phyloP scores from a whole-genome alignment of 2,113 vertebrate species.

The Xiphophorus maculatus region DNA sequence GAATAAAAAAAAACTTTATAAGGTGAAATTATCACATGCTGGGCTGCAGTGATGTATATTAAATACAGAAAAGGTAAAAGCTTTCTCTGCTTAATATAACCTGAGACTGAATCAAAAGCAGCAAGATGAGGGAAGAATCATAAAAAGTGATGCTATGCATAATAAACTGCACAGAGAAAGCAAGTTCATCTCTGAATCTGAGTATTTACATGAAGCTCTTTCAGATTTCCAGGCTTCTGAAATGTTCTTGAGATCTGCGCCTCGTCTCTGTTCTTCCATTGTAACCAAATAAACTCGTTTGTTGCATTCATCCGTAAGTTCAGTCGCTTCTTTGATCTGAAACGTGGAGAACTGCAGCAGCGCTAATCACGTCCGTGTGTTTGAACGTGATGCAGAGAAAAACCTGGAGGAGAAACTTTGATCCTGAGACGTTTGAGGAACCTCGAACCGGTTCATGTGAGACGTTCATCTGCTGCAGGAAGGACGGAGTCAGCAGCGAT shows the following conservation, averaged over 20 bases:
- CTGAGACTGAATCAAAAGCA: not conserved
- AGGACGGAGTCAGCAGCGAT: not conserved
- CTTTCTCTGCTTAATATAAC: not conserved
- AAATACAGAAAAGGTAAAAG: not conserved
- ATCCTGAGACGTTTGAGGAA: not conserved
- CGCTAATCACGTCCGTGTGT: not conserved
- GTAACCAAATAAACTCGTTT: conserved; percentile 69
- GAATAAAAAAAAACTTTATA: not conserved
- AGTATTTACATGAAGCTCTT: not conserved
- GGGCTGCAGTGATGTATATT: not conserved
- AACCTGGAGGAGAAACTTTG: not conserved
- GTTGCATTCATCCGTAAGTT: conserved; percentile 55
- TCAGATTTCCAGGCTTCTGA: not conserved
- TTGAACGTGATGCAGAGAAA: not conserved
- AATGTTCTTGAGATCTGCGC: not conserved
- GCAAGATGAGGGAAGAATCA: not conserved
- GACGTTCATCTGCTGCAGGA: not conserved
- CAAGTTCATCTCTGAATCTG: not conserved
- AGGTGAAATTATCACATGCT: not conserved
- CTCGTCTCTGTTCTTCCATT: conserved; percentile 21
- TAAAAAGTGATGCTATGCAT: not conserved
- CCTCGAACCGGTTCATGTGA: not conserved
- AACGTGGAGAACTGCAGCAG: not conserved
- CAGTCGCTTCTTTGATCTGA: not conserved
- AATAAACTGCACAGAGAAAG: not conserved